These are phyloP conservation scores for Oopsacas minuta DNA, from an alignment of 37 sponge, comb jelly and placozoan species.

Conservation along the genomic window DNA sequence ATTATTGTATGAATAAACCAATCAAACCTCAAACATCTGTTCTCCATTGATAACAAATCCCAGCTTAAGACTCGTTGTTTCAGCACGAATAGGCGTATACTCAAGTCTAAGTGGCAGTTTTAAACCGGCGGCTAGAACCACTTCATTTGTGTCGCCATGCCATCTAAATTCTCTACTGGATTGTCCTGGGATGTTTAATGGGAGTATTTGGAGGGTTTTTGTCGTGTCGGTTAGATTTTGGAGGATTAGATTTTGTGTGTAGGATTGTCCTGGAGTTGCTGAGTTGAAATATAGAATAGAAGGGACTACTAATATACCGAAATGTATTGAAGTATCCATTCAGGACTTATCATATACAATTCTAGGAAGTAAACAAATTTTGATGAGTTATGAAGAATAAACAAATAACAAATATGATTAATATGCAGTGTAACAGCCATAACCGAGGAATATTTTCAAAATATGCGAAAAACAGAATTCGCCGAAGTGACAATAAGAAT, in stretches of 20 bases:
- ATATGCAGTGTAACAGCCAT: no score
- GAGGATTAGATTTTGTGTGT: neutral
- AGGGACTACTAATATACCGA: neutral
- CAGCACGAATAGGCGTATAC: neutral
- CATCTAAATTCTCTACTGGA: neutral
- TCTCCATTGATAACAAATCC: constrained; percentile 7
- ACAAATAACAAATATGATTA: neutral
- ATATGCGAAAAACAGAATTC: no score
- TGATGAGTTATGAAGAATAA: neutral
- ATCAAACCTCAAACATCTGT: constrained; percentile 20
- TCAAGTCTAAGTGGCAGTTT: neutral
- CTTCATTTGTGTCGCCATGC: constrained; percentile 3
- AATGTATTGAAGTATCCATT: neutral
- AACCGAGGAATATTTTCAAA: no score
- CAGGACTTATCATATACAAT: neutral
- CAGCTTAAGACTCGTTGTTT: neutral
- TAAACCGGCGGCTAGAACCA: neutral
- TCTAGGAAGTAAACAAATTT: no score
- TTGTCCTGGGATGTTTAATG: neutral
- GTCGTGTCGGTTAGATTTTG: constrained; percentile 6
- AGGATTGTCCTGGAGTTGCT: neutral
- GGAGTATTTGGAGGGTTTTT: neutral
- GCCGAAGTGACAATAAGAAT: no score
- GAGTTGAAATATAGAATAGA: neutral
- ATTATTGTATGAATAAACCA: neutral